Percentiles rank a stretch among this genome's conserved stretches.
Evolutionary conservation across 2,797 vertebrate species (phyloP).

Genomic region (Semotilus atromaculatus): DNA sequence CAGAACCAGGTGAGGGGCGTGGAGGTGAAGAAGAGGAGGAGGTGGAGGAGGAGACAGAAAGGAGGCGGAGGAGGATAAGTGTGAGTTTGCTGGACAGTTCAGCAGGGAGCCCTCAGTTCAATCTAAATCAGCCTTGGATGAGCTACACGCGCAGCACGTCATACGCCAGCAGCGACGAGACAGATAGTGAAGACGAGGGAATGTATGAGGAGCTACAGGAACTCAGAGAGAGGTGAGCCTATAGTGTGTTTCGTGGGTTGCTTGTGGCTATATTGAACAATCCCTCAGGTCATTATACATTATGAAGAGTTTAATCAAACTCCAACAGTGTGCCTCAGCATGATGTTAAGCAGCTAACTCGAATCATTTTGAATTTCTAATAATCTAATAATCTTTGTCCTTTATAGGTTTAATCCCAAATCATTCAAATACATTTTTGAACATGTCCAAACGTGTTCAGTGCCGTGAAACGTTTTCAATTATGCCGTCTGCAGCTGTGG

Average conservation of each 20-base stretch:
- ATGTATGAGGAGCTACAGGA: conserved; percentile 88
- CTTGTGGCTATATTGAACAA: neutral
- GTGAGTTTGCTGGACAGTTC: conserved; percentile 64
- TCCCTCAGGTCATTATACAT: neutral
- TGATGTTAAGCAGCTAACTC: neutral
- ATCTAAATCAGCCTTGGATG: conserved; percentile 76
- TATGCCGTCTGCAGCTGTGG: neutral
- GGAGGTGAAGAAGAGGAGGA: conserved; percentile 12
- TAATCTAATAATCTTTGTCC: neutral
- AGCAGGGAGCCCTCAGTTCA: conserved; percentile 49
- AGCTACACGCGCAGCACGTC: conserved; percentile 76
- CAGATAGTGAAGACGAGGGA: conserved; percentile 84
- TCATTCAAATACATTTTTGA: too few relatives aligned
- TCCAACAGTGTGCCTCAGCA: neutral
- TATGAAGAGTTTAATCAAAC: neutral
- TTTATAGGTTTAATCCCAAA: neutral
- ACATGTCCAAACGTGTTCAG: neutral
- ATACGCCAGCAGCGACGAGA: conserved; percentile 87
- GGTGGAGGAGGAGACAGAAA: conserved; percentile 42
- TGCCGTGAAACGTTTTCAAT: neutral
- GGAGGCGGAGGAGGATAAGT: conserved; percentile 54
- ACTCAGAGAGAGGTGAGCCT: conserved; percentile 87
- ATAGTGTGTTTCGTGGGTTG: neutral
- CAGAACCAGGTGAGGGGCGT: conserved; percentile 20
- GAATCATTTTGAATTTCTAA: neutral